Percentiles rank a stretch among this genome's conserved stretches.
Evolutionary conservation across 2,888 invertebrate genomes (phyloP).

Genomic region (Pinctada fucata): DNA sequence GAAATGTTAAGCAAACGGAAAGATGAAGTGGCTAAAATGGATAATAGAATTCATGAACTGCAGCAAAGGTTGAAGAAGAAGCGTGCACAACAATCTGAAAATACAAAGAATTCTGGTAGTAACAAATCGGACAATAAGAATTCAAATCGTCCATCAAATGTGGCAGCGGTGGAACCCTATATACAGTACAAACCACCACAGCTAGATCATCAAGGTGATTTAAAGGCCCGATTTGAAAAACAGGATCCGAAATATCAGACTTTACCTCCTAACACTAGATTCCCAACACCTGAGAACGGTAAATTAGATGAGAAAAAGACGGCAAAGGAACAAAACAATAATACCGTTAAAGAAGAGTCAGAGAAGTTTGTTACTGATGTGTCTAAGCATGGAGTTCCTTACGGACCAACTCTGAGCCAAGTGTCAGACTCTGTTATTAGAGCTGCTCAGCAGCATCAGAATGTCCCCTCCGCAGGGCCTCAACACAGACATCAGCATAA

Average conservation of each 20-base stretch:
- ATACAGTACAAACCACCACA: slow-evolving; percentile 69
- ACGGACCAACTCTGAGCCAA: slow-evolving; percentile 10
- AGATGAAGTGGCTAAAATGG: slow-evolving; percentile 94
- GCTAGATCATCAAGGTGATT: slow-evolving; percentile 42
- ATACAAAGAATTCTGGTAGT: slow-evolving; percentile 47
- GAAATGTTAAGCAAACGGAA: slow-evolving; percentile 92
- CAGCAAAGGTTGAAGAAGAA: slow-evolving; percentile 94
- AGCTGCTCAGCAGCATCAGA: slow-evolving; percentile 36
- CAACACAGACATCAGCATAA: background rate
- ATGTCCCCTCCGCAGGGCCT: slow-evolving; percentile 4
- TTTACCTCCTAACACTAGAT: slow-evolving; percentile 92
- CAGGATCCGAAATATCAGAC: slow-evolving; percentile 95
- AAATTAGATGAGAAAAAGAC: slow-evolving; percentile 13
- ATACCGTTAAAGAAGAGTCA: slow-evolving; percentile 51
- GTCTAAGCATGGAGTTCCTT: background rate
- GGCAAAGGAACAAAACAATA: slow-evolving; percentile 52
- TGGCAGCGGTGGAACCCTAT: slow-evolving; percentile 77
- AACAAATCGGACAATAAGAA: slow-evolving; percentile 48
- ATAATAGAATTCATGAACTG: slow-evolving; percentile 94
- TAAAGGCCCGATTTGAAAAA: slow-evolving; percentile 83
- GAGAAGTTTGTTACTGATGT: slow-evolving; percentile 27
- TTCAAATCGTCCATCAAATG: slow-evolving; percentile 58
- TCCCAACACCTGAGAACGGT: slow-evolving; percentile 72
- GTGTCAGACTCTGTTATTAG: slow-evolving; percentile 34
- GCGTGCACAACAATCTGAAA: slow-evolving; percentile 83